Conservation (phyloP, 2,888 invertebrate species). For the Pharmacophagus antenor region DNA sequence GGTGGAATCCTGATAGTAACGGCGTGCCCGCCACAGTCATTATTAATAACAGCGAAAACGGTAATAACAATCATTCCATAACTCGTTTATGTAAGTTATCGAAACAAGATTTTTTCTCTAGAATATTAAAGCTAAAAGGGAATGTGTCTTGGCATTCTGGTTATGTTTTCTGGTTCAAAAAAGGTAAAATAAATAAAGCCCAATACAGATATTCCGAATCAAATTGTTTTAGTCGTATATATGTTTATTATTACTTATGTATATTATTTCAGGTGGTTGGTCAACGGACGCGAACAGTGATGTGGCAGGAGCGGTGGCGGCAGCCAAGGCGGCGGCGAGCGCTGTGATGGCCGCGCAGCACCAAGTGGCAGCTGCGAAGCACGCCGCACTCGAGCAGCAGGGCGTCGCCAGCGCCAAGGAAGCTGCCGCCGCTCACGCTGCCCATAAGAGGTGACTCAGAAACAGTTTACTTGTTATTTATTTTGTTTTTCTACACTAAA, state of each 20-base stretch:
- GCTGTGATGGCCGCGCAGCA: slow-evolving; percentile 87
- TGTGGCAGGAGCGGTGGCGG: slow-evolving; percentile 86
- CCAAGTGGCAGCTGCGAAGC: slow-evolving; percentile 86
- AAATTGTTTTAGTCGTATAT: too few species aligned
- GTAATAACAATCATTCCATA: slow-evolving; percentile 2
- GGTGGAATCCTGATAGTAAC: slow-evolving; percentile 41
- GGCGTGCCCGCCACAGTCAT: slow-evolving; percentile 36
- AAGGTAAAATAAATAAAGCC: too few species aligned
- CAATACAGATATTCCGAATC: too few species aligned
- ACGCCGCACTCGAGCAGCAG: slow-evolving; percentile 86
- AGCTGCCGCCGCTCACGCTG: slow-evolving; percentile 83
- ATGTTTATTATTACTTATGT: too few species aligned
- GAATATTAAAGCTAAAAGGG: too few species aligned
- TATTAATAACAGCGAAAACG: slow-evolving; percentile 19
- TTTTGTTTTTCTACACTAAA: too few species aligned
- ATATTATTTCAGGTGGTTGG: slow-evolving; percentile 33
- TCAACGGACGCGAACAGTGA: slow-evolving; percentile 81
- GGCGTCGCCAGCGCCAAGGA: slow-evolving; percentile 87
- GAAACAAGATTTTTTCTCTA: background rate
- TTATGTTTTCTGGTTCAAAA: too few species aligned
- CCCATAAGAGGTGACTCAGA: slow-evolving; percentile 74
- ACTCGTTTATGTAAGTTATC: background rate
- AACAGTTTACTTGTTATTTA: too few species aligned
- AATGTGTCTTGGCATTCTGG: too few species aligned
- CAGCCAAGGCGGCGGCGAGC: slow-evolving; percentile 86